Base-by-base conservation (phyloP, 2,797 vertebrate species). In the Phalanger gymnotis region DNA sequence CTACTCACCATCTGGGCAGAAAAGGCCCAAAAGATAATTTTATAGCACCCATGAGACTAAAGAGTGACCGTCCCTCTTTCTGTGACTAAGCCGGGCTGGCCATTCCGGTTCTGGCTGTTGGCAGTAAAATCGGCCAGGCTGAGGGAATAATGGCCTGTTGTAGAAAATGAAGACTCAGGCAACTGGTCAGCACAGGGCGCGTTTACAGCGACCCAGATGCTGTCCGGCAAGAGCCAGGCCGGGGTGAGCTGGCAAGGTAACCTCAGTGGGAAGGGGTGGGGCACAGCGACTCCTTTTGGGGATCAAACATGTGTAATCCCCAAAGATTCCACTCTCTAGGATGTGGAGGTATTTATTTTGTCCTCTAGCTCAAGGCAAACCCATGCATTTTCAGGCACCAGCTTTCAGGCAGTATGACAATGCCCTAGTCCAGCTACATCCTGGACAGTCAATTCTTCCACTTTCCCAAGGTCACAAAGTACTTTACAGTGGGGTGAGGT, bases 21-120 rank as follows among this genome's bases (percentile, higher is more conserved):
- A 47, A 81, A 25, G 66, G 19, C n/a, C n/a, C 1, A 1, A 47
- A 25, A 81, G 19, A 40, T 0, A 40, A 22, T 4, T 31, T 34
- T 5, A 66, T 13, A 13, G 4, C 28, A 61, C 9, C 12, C 57
- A 58, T 0, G 10, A 58, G 28, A 30, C 57, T 11, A 30, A 10
- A 58, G 57, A 31, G 57, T 58, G 55, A 56, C 55, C 28, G 25
- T 9, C 28, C 28, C 56, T 30, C 30, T 31, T 61, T 28, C 31
- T 58, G 58, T 31, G 11, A 66, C 31, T 28, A 28, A 61, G 31
- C 58, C 0, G 12, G 58, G 30, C 30, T 13, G 58, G 30, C 3
- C 58, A 34, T 3, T 0, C 11, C 58, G 14, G 12, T 3, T 61
- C 30, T 34, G 3, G 1, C 3, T 4, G n/a, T 22, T 2, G 14